Percentiles rank a stretch among this genome's conserved stretches.
phyloP scores from a whole-genome alignment of 2,888 invertebrate species.

The Aelia acuminata region DNA sequence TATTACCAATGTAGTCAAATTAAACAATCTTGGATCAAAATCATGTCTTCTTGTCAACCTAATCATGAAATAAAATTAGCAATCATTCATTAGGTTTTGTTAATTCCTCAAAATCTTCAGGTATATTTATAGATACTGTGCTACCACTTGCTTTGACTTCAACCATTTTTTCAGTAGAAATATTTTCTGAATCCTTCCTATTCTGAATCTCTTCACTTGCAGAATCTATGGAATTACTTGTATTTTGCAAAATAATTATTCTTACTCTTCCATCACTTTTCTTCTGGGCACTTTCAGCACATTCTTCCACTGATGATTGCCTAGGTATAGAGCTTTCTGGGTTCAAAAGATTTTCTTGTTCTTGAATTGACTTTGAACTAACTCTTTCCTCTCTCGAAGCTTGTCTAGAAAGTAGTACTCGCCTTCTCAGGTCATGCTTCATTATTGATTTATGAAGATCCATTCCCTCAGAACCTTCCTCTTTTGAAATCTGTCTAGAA shows the following conservation, averaged over 20 bases:
- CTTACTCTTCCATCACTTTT: constrained; percentile 25
- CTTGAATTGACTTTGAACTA: not conserved
- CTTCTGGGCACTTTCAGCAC: not conserved
- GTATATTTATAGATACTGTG: not conserved
- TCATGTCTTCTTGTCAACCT: not conserved
- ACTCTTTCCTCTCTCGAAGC: not conserved
- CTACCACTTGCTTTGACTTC: constrained; percentile 14
- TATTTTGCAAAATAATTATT: not conserved
- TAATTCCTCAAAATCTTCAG: not conserved
- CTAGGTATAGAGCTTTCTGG: not conserved
- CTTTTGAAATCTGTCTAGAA: constrained; percentile 7
- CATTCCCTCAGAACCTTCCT: not conserved
- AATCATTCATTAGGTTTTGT: not conserved
- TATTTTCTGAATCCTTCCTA: not conserved
- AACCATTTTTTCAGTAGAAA: not conserved
- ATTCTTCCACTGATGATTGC: not conserved
- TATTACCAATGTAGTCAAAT: not conserved
- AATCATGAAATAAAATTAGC: not conserved
- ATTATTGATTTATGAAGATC: not conserved
- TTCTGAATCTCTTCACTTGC: not conserved
- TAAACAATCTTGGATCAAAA: not conserved
- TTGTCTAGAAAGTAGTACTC: constrained; percentile 31
- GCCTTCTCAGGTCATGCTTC: not conserved
- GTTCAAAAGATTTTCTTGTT: not conserved
- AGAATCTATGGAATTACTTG: not conserved